phyloP scores from a whole-genome alignment of 2,113 vertebrate species.

The Tricholaema leucomelas region DNA sequence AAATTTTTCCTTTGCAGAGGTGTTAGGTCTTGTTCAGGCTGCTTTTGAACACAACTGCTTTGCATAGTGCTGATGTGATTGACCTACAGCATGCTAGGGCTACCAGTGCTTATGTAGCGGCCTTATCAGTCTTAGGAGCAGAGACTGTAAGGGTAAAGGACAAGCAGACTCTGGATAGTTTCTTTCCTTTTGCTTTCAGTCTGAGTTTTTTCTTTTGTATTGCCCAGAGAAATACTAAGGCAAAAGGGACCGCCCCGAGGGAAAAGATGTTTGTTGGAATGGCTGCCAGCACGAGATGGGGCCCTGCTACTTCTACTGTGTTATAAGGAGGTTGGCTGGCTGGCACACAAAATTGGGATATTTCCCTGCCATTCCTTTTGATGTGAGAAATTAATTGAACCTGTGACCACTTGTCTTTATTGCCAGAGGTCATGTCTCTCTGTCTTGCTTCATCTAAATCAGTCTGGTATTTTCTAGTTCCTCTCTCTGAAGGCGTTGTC shows the following conservation, averaged over 20 bases:
- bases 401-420: constrained; percentile 45
- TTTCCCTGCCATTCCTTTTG: not conserved
- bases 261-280: not conserved
- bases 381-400: constrained; percentile 1
- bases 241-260: not conserved
- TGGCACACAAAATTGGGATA: not conserved
- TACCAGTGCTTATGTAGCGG: not conserved
- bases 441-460: not conserved
- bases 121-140: not conserved
- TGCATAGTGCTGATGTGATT: not conserved
- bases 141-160: not conserved
- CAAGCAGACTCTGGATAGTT: not conserved
- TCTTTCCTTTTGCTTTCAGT: not conserved
- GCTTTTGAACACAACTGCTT: not conserved
- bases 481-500: constrained; percentile 41
- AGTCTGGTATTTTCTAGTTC: not conserved
- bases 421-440: constrained; percentile 8
- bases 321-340: not conserved
- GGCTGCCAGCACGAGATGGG: not conserved
- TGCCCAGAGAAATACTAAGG: not conserved
- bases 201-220: not conserved
- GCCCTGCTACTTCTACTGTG: not conserved
- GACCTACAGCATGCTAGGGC: not conserved
- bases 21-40: not conserved
- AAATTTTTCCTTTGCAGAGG: not conserved